Base-by-base conservation (phyloP, 2,888 invertebrate genomes). In the Drosophila cracens region DNA sequence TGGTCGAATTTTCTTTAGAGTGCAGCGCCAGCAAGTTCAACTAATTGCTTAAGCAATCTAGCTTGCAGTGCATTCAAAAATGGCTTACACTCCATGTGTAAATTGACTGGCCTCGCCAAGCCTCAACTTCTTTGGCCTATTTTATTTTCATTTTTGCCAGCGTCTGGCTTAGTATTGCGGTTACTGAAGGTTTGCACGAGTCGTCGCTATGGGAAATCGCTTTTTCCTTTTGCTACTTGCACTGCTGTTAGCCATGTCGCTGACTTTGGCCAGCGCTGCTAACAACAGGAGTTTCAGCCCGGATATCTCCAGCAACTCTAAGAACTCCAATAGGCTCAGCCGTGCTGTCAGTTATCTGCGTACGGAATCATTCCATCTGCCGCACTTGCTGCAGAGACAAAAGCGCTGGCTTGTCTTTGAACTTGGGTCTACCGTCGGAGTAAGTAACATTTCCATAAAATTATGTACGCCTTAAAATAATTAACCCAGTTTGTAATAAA, bases 371-470 rank as follows among this genome's bases (percentile, higher is more conserved):
- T 4, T 31, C 31, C 46, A 70, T 34, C 21, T 70, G 38, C 65
- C 69, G 0, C 64, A 77, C 11, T 51, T 88, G 43, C 75, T 86
- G 13, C 74, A 70, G 21, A 82, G 93, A 4, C 80, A 79, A 8
- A 90, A 88, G 59, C 85, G 92, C 25, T 92, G 89, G 82, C 85
- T 93, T 34, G 63, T 88, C n/a, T 93, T 92, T 61, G 90, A 91
- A 25, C 80, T 90, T 67, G 93, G 93, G 36, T 60, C 89, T 1
- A 46, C 84, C 0, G 0, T 92, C 1, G 76, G 83, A 34, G 93
- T 93, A 59, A 83, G 90, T 75, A 53, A 4, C 2, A 6, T 29
- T 16, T 16, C 33, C 25, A 16, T 11, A 0, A 33, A 34, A 11
- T 8, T n/a, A 33, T 33, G 10, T 33, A 33, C 33, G 33, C 33